These are phyloP conservation scores for Apteryx owenii DNA, from an alignment of 2,113 vertebrate species.

Conservation along the genomic window DNA sequence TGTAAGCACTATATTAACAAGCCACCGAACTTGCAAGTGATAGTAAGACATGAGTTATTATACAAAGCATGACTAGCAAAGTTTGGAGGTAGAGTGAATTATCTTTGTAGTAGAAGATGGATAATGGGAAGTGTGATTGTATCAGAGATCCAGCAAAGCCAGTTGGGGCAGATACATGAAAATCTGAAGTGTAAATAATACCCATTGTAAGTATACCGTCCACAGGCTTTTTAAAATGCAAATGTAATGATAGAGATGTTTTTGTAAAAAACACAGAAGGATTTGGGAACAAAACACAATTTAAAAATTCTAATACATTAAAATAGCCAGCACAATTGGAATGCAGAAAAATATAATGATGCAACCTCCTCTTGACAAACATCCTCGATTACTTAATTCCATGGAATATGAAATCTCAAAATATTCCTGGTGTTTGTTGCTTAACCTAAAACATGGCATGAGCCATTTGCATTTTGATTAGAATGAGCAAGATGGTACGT, in stretches of 20 bases:
- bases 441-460: not conserved
- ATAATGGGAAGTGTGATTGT: slow-evolving; percentile 32
- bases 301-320: slow-evolving; percentile 34
- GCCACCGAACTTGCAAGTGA: slow-evolving; percentile 52
- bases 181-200: slow-evolving; percentile 70
- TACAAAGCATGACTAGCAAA: slow-evolving; percentile 39
- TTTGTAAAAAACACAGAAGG: slow-evolving; percentile 45
- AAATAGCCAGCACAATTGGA: slow-evolving; percentile 3
- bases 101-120: slow-evolving; percentile 1
- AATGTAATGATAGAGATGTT: slow-evolving; percentile 63
- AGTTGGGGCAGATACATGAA: slow-evolving; percentile 62
- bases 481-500: not conserved
- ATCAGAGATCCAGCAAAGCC: slow-evolving; percentile 60
- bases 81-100: slow-evolving; percentile 59
- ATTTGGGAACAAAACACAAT: slow-evolving; percentile 43
- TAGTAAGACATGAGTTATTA: slow-evolving; percentile 53
- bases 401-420: not conserved
- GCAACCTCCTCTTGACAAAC: slow-evolving; percentile 21
- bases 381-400: slow-evolving; percentile 38
- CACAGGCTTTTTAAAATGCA: slow-evolving; percentile 70
- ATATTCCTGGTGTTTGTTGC: slow-evolving; percentile 18
- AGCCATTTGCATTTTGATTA: slow-evolving; percentile 57
- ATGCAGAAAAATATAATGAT: not conserved
- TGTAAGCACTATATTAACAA: slow-evolving; percentile 59
- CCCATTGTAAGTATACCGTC: slow-evolving; percentile 59